Percentiles rank a stretch among this genome's conserved stretches.
These are phyloP conservation scores for Desmodus rotundus DNA, from an alignment of 2,113 vertebrate genomes.

Conservation along the genomic window DNA sequence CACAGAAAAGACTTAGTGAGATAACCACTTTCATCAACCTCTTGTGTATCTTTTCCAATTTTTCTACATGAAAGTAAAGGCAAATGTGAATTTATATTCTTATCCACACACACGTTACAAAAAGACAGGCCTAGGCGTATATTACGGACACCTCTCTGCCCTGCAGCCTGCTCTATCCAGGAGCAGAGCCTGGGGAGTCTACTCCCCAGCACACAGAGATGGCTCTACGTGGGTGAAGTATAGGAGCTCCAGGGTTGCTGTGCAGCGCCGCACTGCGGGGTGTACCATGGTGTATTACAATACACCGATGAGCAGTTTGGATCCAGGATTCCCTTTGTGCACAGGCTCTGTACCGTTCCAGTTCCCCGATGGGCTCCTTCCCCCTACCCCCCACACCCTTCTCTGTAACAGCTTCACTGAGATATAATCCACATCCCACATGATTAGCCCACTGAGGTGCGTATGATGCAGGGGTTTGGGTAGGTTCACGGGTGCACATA, in stretches of 20 bases:
- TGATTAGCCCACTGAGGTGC: not conserved
- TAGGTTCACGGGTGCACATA: not conserved
- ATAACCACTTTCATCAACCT: not conserved
- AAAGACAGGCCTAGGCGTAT: not conserved
- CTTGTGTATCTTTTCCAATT: not conserved
- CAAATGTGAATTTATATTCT: not conserved
- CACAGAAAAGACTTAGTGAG: not conserved
- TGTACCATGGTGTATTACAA: rapidly evolving
- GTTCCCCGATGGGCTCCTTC: too few relatives aligned
- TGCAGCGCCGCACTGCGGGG: not conserved
- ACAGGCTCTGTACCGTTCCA: not conserved
- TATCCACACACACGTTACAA: not conserved
- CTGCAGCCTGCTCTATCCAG: not conserved
- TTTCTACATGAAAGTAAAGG: not conserved
- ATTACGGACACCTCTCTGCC: not conserved
- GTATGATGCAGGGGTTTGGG: too few relatives aligned
- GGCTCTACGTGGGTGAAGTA: not conserved
- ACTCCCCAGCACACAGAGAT: not conserved
- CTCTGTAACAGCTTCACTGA: not conserved
- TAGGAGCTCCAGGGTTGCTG: not conserved
- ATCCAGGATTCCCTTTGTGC: not conserved
- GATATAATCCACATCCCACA: not conserved
- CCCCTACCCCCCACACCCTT: not conserved
- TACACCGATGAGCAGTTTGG: not conserved
- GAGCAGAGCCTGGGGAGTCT: not conserved